Conservation (phyloP, 2,113 vertebrate genomes). For the Podiceps cristatus region DNA sequence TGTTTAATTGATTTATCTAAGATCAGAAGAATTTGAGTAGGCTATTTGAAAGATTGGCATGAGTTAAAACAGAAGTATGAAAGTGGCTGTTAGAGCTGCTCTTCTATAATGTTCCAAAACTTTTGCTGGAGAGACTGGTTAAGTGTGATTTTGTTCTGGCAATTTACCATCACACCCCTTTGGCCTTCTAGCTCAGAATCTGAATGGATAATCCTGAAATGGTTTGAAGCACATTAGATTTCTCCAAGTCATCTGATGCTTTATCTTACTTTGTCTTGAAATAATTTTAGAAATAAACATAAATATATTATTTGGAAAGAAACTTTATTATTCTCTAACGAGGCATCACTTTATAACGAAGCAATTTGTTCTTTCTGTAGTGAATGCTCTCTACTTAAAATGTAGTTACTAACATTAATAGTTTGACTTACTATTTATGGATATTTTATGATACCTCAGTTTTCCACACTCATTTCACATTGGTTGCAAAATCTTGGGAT, state of each 20-base stretch:
- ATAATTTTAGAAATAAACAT: background rate
- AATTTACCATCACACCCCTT: background rate
- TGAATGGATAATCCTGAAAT: background rate
- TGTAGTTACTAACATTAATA: background rate
- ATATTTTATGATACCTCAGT: background rate
- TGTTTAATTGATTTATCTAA: background rate
- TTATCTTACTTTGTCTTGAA: background rate
- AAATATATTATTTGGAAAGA: background rate
- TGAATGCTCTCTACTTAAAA: background rate
- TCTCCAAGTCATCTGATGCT: background rate
- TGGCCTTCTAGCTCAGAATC: background rate
- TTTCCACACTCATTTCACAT: background rate
- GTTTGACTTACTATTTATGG: background rate
- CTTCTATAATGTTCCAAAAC: background rate
- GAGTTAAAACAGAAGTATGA: background rate
- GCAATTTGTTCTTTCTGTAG: background rate
- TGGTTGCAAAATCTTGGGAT: background rate
- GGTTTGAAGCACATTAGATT: background rate
- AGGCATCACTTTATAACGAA: background rate
- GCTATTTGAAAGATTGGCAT: background rate
- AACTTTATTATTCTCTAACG: background rate
- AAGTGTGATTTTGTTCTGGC: background rate
- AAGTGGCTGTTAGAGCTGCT: background rate
- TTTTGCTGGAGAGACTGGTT: background rate
- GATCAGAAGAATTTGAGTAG: background rate